phyloP scores from a whole-genome alignment of 2,888 invertebrate genomes.

The Selenia dentaria region DNA sequence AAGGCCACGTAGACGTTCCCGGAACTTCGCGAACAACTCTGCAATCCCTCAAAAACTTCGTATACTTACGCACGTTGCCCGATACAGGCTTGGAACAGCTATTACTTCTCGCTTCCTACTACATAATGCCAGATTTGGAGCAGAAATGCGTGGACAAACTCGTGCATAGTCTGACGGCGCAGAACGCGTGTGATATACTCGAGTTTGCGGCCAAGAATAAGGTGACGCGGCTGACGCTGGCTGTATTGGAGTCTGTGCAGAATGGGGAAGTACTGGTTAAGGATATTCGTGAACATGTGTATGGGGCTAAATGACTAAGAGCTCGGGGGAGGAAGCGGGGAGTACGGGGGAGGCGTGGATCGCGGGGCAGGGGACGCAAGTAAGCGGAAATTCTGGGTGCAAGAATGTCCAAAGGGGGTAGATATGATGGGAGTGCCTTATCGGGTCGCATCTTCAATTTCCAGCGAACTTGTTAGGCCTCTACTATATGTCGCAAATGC shows the following conservation, averaged over 20 bases:
- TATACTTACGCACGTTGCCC: slow-evolving; percentile 52
- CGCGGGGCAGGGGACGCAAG: background rate
- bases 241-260: slow-evolving; percentile 50
- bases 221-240: slow-evolving; percentile 43
- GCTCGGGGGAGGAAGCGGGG: background rate
- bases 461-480: too few species aligned
- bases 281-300: slow-evolving; percentile 42
- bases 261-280: slow-evolving; percentile 33
- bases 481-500: too few species aligned
- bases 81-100: slow-evolving; percentile 48
- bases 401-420: too few species aligned
- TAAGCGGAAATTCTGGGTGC: background rate
- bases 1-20: slow-evolving; percentile 48
- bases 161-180: slow-evolving; percentile 28
- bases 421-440: too few species aligned
- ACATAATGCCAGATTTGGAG: slow-evolving; percentile 58
- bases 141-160: slow-evolving; percentile 51
- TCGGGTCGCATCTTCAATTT: too few species aligned
- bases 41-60: slow-evolving; percentile 52
- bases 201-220: slow-evolving; percentile 55
- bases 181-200: slow-evolving; percentile 40
- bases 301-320: slow-evolving; percentile 24
- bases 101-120: slow-evolving; percentile 49
- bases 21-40: slow-evolving; percentile 48
- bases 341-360: background rate